Percentiles rank a stretch among this genome's conserved stretches.
These are phyloP conservation scores for Meghimatium bilineatum DNA, from an alignment of 2,888 invertebrate species.

Conservation along the genomic window DNA sequence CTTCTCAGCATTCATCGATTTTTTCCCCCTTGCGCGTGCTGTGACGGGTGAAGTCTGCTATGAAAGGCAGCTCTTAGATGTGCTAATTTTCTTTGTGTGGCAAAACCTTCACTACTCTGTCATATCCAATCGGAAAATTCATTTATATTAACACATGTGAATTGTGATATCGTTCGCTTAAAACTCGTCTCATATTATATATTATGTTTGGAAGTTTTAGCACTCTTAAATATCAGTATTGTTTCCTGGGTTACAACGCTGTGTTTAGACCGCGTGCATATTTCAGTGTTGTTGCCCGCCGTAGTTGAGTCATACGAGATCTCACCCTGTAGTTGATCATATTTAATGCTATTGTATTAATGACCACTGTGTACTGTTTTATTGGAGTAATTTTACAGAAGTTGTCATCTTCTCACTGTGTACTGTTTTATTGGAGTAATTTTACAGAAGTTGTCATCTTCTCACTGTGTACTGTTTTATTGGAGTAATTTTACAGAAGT, in stretches of 20 bases:
- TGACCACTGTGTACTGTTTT: no score
- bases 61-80: neutral
- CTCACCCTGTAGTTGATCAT: neutral
- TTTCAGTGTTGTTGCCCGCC: neutral
- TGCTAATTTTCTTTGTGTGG: slow-evolving; percentile 25
- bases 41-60: neutral
- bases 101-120: neutral
- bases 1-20: slow-evolving; percentile 12
- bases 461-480: no score
- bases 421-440: no score
- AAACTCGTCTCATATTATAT: no score
- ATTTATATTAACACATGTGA: neutral
- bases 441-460: no score
- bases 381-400: no score
- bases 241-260: no score
- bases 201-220: no score
- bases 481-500: no score
- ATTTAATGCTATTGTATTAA: neutral
- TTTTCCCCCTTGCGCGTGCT: neutral
- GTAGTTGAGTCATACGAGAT: neutral
- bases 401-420: no score
- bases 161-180: neutral
- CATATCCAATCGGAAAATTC: neutral
- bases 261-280: neutral
- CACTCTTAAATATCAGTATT: no score